These are phyloP conservation scores for Apocrypta bakeri DNA, from an alignment of 1,140 invertebrate species.

Conservation along the genomic window DNA sequence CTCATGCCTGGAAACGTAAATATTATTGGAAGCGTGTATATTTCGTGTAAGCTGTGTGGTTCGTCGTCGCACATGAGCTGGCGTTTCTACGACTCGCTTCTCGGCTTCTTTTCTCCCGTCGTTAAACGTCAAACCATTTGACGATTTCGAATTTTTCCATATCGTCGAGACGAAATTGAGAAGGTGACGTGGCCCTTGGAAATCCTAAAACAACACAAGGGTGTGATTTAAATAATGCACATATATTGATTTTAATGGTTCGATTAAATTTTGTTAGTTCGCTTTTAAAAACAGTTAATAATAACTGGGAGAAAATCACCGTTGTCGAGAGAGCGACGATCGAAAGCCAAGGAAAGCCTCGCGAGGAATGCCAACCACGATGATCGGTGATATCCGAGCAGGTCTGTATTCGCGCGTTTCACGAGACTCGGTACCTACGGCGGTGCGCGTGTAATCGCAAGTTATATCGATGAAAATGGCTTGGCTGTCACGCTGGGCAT, in stretches of 20 bases:
- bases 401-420: not conserved
- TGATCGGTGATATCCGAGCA: constrained; percentile 58
- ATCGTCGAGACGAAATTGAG: not conserved
- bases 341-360: not conserved
- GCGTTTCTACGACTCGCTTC: not conserved
- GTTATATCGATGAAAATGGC: not conserved
- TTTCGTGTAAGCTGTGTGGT: not conserved
- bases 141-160: not conserved
- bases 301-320: too few relatives aligned
- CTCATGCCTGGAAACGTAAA: constrained; percentile 54
- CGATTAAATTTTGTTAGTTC: too few relatives aligned
- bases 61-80: not conserved
- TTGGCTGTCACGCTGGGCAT: not conserved
- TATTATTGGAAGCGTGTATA: constrained; percentile 47
- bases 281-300: too few relatives aligned
- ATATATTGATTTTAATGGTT: too few relatives aligned
- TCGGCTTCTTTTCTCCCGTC: not conserved
- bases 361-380: constrained; percentile 58
- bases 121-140: not conserved
- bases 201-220: constrained; percentile 6
- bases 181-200: not conserved
- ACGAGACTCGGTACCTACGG: not conserved
- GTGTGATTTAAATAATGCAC: not conserved
- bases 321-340: too few relatives aligned
- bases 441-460: not conserved